Conservation (phyloP, 1,140 invertebrate species). For the Drosophila ironensis region DNA sequence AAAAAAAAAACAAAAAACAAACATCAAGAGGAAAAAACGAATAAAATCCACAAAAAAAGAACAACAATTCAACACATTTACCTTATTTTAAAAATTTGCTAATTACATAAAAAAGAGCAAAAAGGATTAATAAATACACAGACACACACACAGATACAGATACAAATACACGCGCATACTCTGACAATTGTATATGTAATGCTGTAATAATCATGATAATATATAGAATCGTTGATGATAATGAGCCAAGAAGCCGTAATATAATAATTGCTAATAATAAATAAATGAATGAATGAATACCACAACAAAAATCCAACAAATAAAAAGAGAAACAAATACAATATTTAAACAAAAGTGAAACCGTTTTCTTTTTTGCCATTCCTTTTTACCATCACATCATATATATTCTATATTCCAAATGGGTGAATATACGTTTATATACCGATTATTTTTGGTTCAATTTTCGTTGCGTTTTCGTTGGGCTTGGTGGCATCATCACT, state of each 20-base stretch:
- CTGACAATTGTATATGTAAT: constrained; percentile 58
- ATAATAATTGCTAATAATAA: constrained; percentile 41
- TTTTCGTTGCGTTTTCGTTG: constrained; percentile 10
- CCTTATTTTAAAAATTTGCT: constrained; percentile 40
- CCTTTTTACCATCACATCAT: constrained; percentile 20
- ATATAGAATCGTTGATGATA: constrained; percentile 52
- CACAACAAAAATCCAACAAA: constrained; percentile 39
- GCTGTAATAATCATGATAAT: constrained; percentile 65
- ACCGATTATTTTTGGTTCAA: constrained; percentile 34
- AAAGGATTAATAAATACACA: constrained; percentile 17
- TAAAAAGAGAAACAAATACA: constrained; percentile 47
- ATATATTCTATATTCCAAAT: too few species aligned
- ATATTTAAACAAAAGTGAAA: constrained; percentile 38
- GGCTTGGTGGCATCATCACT: constrained; percentile 10
- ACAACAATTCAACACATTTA: constrained; percentile 22
- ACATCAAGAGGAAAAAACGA: too few species aligned
- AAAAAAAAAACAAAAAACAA: constrained; percentile 6
- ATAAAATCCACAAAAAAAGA: constrained; percentile 2
- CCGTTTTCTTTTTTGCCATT: constrained; percentile 34
- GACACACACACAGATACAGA: constrained; percentile 4
- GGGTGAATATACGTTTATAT: too few species aligned
- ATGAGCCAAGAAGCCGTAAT: constrained; percentile 47
- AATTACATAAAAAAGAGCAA: constrained; percentile 1
- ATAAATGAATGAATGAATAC: constrained; percentile 42
- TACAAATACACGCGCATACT: constrained; percentile 31